phyloP scores from a whole-genome alignment of 2,797 vertebrate species.

The Dicrostonyx torquatus region DNA sequence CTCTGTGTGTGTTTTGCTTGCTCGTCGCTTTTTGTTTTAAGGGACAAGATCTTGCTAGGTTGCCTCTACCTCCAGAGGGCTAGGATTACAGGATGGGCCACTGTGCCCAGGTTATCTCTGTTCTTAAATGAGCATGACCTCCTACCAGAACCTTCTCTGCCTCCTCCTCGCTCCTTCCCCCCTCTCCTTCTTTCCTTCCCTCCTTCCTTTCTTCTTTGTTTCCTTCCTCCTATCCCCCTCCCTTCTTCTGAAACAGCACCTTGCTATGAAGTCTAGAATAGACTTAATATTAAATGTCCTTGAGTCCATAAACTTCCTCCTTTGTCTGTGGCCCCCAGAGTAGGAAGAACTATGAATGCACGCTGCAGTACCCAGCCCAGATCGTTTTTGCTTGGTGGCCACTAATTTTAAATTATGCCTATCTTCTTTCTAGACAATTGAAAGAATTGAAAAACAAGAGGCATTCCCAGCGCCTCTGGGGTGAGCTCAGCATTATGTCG shows the following conservation, averaged over 20 bases:
- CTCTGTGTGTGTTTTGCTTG: neutral
- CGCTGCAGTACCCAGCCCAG: neutral
- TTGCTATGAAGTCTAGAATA: neutral
- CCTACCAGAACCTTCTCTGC: neutral
- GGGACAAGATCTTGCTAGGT: neutral
- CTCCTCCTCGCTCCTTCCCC: neutral
- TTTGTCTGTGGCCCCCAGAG: neutral
- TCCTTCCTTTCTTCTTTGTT: neutral
- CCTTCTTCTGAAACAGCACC: neutral
- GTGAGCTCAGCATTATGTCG: conserved; percentile 26
- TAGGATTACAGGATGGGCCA: neutral
- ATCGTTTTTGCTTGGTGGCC: neutral
- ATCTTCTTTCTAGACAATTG: conserved; percentile 29
- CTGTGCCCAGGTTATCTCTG: neutral
- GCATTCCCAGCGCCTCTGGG: conserved; percentile 18
- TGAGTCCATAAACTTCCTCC: neutral
- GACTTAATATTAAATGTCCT: neutral
- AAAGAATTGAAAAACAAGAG: conserved; percentile 42
- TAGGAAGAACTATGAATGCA: neutral
- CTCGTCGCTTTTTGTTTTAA: neutral
- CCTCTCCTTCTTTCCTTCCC: no score
- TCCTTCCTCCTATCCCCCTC: neutral
- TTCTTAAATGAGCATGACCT: conserved; percentile 8
- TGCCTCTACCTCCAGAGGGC: neutral
- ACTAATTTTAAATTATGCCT: neutral